Percentiles rank a stretch among this genome's conserved stretches.
phyloP scores from a whole-genome alignment of 1,140 invertebrate species.

The Cydia amplana region DNA sequence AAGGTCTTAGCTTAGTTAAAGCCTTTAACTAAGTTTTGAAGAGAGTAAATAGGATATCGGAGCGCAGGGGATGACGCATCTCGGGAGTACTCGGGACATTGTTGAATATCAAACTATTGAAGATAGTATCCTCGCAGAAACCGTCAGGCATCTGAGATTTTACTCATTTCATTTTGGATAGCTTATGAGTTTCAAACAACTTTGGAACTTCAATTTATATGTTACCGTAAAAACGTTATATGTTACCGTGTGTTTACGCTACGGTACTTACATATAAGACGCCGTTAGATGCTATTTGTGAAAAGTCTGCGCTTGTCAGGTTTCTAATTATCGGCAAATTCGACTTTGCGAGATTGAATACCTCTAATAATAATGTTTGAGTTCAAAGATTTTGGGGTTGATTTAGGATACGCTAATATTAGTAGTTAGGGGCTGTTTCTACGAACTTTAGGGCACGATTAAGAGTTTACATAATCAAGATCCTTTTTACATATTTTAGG shows the following conservation, averaged over 20 bases:
- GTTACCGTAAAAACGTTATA: too few relatives aligned
- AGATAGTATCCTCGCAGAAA: background rate
- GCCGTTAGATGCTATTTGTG: background rate
- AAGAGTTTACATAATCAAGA: background rate
- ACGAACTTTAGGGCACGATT: slow-evolving; percentile 2
- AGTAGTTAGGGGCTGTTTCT: background rate
- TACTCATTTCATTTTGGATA: background rate
- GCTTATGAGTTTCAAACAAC: too few relatives aligned
- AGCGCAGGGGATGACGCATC: too few relatives aligned
- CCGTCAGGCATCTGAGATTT: background rate
- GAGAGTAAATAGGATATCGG: too few relatives aligned
- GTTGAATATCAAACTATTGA: too few relatives aligned
- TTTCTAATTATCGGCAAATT: slow-evolving; percentile 26
- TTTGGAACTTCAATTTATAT: too few relatives aligned
- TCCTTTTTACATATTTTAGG: background rate
- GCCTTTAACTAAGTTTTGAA: too few relatives aligned
- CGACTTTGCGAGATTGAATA: slow-evolving; percentile 3
- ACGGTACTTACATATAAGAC: too few relatives aligned
- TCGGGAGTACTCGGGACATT: too few relatives aligned
- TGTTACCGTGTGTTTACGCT: too few relatives aligned
- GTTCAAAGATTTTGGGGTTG: slow-evolving; percentile 26
- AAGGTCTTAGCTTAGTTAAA: too few relatives aligned
- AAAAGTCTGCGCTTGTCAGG: slow-evolving; percentile 11
- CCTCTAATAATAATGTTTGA: slow-evolving; percentile 5
- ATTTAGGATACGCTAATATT: background rate